phyloP scores from a whole-genome alignment of 2,797 vertebrate species.

The Podarcis siculus region DNA sequence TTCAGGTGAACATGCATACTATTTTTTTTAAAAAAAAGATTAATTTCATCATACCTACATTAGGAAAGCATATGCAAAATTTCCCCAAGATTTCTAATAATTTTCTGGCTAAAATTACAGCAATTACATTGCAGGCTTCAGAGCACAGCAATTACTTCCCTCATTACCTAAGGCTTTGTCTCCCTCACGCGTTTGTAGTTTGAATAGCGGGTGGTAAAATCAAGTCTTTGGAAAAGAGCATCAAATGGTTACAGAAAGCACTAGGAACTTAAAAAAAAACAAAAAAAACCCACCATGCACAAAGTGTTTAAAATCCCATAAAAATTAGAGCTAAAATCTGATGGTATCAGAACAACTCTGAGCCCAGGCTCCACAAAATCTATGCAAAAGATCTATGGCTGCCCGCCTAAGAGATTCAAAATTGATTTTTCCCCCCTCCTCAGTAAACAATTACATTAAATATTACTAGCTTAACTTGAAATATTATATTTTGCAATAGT shows the following conservation, averaged over 20 bases:
- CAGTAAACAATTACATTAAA: constrained; percentile 55
- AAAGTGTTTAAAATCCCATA: constrained; percentile 26
- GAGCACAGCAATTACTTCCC: not conserved
- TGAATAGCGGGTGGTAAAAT: constrained; percentile 47
- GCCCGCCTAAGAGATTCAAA: constrained; percentile 58
- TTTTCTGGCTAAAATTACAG: not conserved
- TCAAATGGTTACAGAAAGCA: constrained; percentile 27
- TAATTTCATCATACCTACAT: not conserved
- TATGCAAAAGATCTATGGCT: constrained; percentile 45
- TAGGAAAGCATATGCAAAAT: not conserved
- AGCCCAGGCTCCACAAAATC: constrained; percentile 50
- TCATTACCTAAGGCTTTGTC: constrained; percentile 73
- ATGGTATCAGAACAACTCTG: constrained; percentile 54
- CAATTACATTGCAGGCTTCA: not conserved
- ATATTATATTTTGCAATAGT: constrained; percentile 50
- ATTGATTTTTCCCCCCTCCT: constrained; percentile 49
- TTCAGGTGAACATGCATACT: not conserved
- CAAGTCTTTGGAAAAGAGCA: constrained; percentile 18
- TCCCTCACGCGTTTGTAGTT: constrained; percentile 76
- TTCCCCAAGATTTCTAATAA: not conserved
- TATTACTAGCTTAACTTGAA: constrained; percentile 46
- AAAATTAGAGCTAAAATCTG: constrained; percentile 48
- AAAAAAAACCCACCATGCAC: not conserved
- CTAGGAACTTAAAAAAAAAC: not conserved
- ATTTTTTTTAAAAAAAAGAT: not conserved